Conservation (phyloP, 2,113 vertebrate genomes). For the Bambusicola thoracicus region DNA sequence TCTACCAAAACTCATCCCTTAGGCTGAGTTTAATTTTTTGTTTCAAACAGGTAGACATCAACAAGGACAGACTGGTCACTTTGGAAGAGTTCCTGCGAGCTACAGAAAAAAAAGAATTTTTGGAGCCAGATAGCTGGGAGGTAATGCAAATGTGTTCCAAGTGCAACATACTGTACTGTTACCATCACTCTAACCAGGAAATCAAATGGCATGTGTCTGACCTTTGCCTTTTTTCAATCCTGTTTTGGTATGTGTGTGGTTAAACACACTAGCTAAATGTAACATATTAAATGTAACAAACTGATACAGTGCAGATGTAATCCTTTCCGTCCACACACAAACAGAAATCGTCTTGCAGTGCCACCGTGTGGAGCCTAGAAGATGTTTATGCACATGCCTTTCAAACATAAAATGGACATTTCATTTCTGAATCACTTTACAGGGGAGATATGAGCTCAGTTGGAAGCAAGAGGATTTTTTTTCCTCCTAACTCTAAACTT, state of each 20-base stretch:
- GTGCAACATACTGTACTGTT: neutral
- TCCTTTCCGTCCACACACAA: neutral
- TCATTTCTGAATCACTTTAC: neutral
- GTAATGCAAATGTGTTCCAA: slow-evolving; percentile 71
- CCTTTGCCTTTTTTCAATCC: neutral
- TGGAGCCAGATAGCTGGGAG: slow-evolving; percentile 99
- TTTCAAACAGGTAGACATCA: slow-evolving; percentile 86
- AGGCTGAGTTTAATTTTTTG: slow-evolving; percentile 3
- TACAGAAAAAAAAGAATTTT: slow-evolving; percentile 93
- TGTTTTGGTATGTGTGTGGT: neutral
- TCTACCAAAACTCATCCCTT: neutral
- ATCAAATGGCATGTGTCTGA: neutral
- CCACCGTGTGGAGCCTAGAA: slow-evolving; percentile 10
- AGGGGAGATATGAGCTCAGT: neutral
- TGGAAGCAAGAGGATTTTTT: neutral
- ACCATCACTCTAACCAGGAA: neutral
- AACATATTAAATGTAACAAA: neutral
- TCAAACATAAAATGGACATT: neutral
- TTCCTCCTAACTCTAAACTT: neutral
- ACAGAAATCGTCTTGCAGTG: neutral
- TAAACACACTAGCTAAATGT: neutral
- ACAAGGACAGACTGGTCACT: slow-evolving; percentile 93
- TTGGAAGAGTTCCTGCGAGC: slow-evolving; percentile 92
- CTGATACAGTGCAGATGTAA: neutral
- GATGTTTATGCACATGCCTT: neutral